These are phyloP conservation scores for Phytoseiulus persimilis DNA, from an alignment of 2,888 invertebrate genomes.

Conservation along the genomic window DNA sequence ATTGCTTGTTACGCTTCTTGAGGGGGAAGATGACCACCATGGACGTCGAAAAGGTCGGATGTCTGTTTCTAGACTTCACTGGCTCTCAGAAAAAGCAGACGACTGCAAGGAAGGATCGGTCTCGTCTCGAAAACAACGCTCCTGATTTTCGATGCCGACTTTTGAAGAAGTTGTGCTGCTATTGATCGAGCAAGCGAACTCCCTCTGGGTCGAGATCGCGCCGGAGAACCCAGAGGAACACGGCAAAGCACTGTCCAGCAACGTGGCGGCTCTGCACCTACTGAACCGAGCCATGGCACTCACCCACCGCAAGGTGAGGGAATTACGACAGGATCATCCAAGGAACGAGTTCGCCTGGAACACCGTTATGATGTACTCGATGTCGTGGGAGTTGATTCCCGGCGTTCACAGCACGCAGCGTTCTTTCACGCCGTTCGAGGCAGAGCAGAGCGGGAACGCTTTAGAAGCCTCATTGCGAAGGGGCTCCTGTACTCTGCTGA, in stretches of 20 bases:
- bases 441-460: background rate
- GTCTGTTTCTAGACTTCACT: too few relatives aligned
- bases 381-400: slow-evolving; percentile 28
- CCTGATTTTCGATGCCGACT: background rate
- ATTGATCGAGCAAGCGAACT: background rate
- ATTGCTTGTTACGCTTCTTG: too few relatives aligned
- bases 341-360: background rate
- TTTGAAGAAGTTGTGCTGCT: background rate
- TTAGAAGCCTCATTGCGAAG: background rate
- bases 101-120: too few relatives aligned
- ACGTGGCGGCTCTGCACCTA: background rate
- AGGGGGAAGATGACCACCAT: too few relatives aligned
- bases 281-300: background rate
- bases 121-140: background rate
- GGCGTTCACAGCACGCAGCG: background rate
- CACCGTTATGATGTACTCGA: background rate
- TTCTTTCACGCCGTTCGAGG: background rate
- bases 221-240: background rate
- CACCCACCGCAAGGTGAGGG: background rate
- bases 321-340: background rate
- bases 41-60: too few relatives aligned
- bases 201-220: background rate
- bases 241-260: background rate
- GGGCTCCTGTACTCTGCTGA: background rate
- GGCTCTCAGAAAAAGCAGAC: too few relatives aligned